Percentiles rank a stretch among this genome's conserved stretches.
Conservation (phyloP, 2,113 vertebrate species). For the Zootoca vivipara region DNA sequence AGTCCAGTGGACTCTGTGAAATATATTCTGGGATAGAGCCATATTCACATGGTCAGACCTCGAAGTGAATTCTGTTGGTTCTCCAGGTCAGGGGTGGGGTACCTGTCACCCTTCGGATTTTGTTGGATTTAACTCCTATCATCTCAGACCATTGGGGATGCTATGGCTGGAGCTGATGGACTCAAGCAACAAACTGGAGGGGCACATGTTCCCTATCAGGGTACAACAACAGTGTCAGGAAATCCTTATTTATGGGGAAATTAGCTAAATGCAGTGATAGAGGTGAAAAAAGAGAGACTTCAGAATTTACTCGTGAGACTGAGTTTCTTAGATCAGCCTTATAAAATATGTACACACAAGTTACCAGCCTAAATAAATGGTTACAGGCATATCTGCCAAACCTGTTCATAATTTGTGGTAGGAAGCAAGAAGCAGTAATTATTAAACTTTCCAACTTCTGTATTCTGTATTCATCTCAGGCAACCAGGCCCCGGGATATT, state of each 20-base stretch:
- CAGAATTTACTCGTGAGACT: background rate
- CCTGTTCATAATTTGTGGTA: no score
- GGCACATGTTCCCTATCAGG: background rate
- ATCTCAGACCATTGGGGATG: background rate
- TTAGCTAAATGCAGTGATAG: background rate
- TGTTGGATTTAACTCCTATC: background rate
- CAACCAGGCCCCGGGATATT: no score
- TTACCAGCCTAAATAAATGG: background rate
- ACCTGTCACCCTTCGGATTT: background rate
- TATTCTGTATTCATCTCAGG: no score
- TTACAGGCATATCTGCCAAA: background rate
- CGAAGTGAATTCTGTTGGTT: background rate
- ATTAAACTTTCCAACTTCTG: no score
- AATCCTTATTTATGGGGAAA: background rate
- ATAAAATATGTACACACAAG: background rate
- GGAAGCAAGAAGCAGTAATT: background rate
- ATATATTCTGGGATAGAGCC: background rate
- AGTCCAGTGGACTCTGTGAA: accelerated
- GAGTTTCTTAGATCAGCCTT: background rate
- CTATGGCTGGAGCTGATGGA: no score
- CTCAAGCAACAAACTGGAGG: no score
- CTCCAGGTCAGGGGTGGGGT: background rate
- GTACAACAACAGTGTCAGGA: background rate
- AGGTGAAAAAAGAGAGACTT: background rate
- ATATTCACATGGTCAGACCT: accelerated